Conservation (phyloP, 2,888 invertebrate species). For the Lasioglossum morio region DNA sequence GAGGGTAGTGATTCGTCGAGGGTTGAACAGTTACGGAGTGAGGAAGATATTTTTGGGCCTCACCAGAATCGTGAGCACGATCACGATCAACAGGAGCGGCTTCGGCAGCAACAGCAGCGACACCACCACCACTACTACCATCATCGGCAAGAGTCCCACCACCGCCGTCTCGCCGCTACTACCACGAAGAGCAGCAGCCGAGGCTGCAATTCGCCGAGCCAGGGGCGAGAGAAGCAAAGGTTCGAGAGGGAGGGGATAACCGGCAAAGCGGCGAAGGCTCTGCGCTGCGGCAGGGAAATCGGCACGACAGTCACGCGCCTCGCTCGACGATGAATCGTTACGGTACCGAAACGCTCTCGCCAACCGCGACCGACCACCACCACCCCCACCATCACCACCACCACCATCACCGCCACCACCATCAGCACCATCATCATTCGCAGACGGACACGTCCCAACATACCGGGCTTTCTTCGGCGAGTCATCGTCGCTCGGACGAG, state of each 20-base stretch:
- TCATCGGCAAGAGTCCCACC: conserved; percentile 43
- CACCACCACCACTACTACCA: conserved; percentile 21
- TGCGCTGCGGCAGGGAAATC: conserved; percentile 79
- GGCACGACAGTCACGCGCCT: conserved; percentile 81
- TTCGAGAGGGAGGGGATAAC: conserved; percentile 82
- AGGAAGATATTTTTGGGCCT: background rate
- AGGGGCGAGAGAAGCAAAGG: conserved; percentile 79
- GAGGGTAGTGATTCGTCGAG: conserved; percentile 18
- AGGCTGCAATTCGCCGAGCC: conserved; percentile 73
- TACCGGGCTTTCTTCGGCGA: conserved; percentile 27
- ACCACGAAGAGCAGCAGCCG: conserved; percentile 39
- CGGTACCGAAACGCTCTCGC: conserved; percentile 80
- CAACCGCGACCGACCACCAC: conserved; percentile 74
- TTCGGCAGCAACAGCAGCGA: conserved; percentile 79
- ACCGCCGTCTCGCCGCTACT: conserved; percentile 65
- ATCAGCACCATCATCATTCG: conserved; percentile 62
- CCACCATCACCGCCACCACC: conserved; percentile 71
- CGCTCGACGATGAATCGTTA: conserved; percentile 83
- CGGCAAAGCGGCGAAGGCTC: conserved; percentile 74
- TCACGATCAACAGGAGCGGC: conserved; percentile 76
- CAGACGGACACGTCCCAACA: conserved; percentile 53
- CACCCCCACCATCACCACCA: conserved; percentile 66
- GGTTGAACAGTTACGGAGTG: conserved; percentile 25
- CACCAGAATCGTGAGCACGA: background rate
- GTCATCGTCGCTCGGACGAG: conserved; percentile 70